Conservation (phyloP, 2,113 vertebrate species). For the Amblyornis subalaris region DNA sequence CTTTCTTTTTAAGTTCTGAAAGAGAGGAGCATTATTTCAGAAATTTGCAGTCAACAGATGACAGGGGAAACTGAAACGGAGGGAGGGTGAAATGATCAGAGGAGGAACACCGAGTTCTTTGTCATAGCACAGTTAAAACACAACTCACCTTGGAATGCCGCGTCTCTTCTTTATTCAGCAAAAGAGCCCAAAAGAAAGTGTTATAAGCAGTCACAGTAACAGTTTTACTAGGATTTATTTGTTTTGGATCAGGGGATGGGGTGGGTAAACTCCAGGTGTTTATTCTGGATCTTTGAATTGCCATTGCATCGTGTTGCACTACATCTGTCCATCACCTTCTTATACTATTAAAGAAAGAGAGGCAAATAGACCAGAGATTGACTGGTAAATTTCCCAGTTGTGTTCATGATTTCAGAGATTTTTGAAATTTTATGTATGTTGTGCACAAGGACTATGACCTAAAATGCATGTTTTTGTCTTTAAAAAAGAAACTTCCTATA, state of each 20-base stretch:
- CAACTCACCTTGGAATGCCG: background rate
- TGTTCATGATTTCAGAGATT: background rate
- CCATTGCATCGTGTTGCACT: too few relatives aligned
- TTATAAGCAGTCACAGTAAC: rapidly evolving
- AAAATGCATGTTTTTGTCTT: background rate
- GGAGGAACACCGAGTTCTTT: background rate
- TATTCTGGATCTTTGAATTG: background rate
- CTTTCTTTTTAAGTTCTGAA: background rate
- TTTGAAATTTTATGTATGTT: background rate
- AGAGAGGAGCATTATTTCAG: background rate
- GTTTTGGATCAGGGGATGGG: background rate
- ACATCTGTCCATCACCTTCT: background rate
- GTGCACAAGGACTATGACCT: background rate
- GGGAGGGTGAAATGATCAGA: background rate
- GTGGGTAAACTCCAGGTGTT: background rate
- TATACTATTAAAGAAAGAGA: background rate
- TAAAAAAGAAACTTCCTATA: rapidly evolving
- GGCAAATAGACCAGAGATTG: rapidly evolving
- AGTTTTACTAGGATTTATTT: background rate
- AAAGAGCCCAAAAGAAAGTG: background rate
- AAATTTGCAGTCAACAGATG: background rate
- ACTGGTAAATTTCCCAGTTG: background rate
- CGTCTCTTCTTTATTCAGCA: background rate
- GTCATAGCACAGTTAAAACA: background rate
- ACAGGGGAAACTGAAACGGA: background rate